Conservation (phyloP, 2,888 invertebrate species). For the Ectropis crepuscularia region DNA sequence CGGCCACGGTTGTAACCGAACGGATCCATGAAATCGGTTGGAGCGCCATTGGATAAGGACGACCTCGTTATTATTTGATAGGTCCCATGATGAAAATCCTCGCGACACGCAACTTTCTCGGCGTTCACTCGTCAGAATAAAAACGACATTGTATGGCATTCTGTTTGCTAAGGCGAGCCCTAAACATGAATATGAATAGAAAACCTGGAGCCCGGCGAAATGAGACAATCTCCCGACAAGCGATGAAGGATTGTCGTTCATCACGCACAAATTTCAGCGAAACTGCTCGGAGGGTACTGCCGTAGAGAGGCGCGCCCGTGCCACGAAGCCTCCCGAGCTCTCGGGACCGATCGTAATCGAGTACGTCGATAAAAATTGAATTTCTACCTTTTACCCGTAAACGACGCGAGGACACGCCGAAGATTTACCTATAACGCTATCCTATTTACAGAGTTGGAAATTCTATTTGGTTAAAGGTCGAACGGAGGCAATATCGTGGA, state of each 20-base stretch:
- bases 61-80: conserved; percentile 81
- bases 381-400: conserved; percentile 68
- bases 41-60: conserved; percentile 66
- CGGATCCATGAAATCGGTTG: conserved; percentile 71
- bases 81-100: conserved; percentile 79
- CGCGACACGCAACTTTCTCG: conserved; percentile 79
- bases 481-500: conserved; percentile 82
- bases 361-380: conserved; percentile 71
- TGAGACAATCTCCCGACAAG: conserved; percentile 71
- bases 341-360: conserved; percentile 59
- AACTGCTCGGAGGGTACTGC: conserved; percentile 42
- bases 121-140: conserved; percentile 78
- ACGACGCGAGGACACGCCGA: conserved; percentile 62
- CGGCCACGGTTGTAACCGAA: conserved; percentile 67
- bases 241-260: conserved; percentile 73
- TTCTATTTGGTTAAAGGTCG: conserved; percentile 84
- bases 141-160: conserved; percentile 76
- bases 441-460: conserved; percentile 80
- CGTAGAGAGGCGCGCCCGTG: conserved; percentile 12
- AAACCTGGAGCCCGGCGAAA: conserved; percentile 61
- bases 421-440: conserved; percentile 78
- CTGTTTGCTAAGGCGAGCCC: conserved; percentile 58
- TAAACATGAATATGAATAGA: conserved; percentile 75
- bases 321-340: conserved; percentile 41
- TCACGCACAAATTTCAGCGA: conserved; percentile 74